Evolutionary conservation across 1,140 invertebrate genomes (phyloP).

Genomic region (Drosophila baimaii): DNA sequence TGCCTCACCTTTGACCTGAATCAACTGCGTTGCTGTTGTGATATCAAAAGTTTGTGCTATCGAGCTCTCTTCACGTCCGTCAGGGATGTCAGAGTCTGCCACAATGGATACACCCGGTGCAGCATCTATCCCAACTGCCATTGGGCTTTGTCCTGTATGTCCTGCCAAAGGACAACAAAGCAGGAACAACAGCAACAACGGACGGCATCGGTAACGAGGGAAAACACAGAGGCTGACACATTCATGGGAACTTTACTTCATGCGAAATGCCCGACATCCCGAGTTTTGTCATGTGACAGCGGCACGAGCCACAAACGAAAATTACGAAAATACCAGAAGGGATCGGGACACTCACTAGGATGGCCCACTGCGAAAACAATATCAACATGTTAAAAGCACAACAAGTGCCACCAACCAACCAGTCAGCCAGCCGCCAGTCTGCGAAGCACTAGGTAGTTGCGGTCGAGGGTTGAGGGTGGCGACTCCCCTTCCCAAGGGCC

Average conservation of each 20-base stretch:
- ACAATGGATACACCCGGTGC: constrained; percentile 33
- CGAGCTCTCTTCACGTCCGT: constrained; percentile 8
- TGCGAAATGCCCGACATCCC: constrained; percentile 33
- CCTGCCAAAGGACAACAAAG: constrained; percentile 24
- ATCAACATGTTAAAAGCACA: constrained; percentile 59
- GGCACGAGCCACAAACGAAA: constrained; percentile 47
- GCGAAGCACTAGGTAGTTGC: constrained; percentile 11
- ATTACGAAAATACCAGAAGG: constrained; percentile 21
- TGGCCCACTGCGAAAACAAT: too few relatives aligned
- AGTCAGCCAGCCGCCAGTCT: constrained; percentile 10
- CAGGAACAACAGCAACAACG: constrained; percentile 11
- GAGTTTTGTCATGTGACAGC: constrained; percentile 41
- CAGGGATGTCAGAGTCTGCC: constrained; percentile 8
- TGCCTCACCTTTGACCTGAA: constrained; percentile 20
- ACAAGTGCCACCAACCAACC: constrained; percentile 33
- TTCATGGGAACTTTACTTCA: constrained; percentile 45
- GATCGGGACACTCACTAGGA: background rate
- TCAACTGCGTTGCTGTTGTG: constrained; percentile 1
- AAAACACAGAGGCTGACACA: constrained; percentile 49
- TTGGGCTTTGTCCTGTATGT: constrained; percentile 30
- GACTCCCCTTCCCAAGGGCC: constrained; percentile 30
- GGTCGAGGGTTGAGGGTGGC: constrained; percentile 2
- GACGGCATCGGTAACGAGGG: constrained; percentile 33
- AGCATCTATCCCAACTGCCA: constrained; percentile 43
- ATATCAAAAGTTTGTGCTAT: constrained; percentile 9